Base-by-base conservation (phyloP, 1,140 invertebrate genomes). In the Lordiphosa stackelbergi region DNA sequence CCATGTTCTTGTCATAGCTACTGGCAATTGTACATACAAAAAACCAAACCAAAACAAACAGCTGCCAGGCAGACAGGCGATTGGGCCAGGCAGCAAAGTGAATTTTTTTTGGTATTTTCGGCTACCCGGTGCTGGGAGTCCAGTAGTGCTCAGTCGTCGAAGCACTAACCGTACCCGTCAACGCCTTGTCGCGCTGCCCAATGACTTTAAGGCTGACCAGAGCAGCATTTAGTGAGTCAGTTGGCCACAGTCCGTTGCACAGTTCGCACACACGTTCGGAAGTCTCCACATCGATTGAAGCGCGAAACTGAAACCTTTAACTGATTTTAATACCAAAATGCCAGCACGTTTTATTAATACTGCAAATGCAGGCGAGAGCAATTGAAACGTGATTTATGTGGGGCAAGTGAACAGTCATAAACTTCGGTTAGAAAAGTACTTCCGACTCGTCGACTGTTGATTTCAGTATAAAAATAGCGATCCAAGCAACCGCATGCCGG, bases 341-440 rank as follows among this genome's bases (percentile, higher is more conserved):
- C 75, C 77, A 68, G 52, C 75, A 79, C 75, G 75, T 79, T 62
- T 79, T 59, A 55, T 55, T 57, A 74, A 58, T 83, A 83, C 64
- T 48, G 57, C 58, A 64, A 43, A 63, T 63, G 53, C 53, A 63
- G 31, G 16, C 40, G 47, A 10, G 34, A 45, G 41, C 45, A 68
- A 71, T 60, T 60, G 66, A 69, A 68, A 79, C 75, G 75, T 79
- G 75, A 79, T 79, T 66, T 79, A 71, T 79, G 75, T 68, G 66
- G 66, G 58, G 16, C 70, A 68, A 65, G 55, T 46, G 36, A 47
- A 36, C 53, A 41, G 36, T 66, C 38, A 57, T 55, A 66, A 54
- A 3, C 5, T 31, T 31, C 5, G 28, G 6, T 31, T 31, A 31
- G 28, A 31, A 31, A 31, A 31, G 1, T 8, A 31, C 28, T 31